Base-by-base conservation (phyloP, 1,140 invertebrate species). In the Macrotrachela quadricornifera region DNA sequence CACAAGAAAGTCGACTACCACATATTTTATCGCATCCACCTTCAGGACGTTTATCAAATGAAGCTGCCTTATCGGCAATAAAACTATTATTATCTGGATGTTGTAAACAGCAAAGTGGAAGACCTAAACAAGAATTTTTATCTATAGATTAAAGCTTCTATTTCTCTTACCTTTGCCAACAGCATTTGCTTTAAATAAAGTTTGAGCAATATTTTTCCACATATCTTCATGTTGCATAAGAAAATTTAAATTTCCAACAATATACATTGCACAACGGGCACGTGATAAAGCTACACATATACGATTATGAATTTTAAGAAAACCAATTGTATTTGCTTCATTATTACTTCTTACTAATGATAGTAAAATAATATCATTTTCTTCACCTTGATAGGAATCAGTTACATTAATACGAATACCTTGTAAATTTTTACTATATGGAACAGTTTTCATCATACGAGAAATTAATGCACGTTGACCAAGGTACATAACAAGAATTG, bases 271-370 rank as follows among this genome's bases (percentile, higher is more conserved):
- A 67, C 77, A 74, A 62, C 77, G 79, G 0, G 83, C 83, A 58
- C 83, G 68, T 0, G 83, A 85, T 10, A 87, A 66, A 10, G 83
- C 82, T 1, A 87, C 83, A 69, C 81, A 84, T 41, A 86, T 74
- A 50, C 84, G 70, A 68, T 86, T 87, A 48, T 77, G 71, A 44
- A 73, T 76, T 18, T 73, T 74, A 6, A 86, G 64, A 69, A 85
- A 88, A 6, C 84, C 84, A 61, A 85, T 78, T 15, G 72, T 72
- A 10, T 77, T 67, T 10, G 64, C 55, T 60, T 81, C 80, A 57
- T 67, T 67, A n/a, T n/a, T n/a, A 63, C 78, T 84, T 54, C 84
- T 69, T 0, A 88, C 83, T 2, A 87, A 67, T 0, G 84, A 86
- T 11, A 87, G 62, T 3, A 88, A 61, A 51, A 87, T 79, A 37